These are phyloP conservation scores for Pissodes strobi DNA, from an alignment of 1,140 invertebrate genomes.

Conservation along the genomic window DNA sequence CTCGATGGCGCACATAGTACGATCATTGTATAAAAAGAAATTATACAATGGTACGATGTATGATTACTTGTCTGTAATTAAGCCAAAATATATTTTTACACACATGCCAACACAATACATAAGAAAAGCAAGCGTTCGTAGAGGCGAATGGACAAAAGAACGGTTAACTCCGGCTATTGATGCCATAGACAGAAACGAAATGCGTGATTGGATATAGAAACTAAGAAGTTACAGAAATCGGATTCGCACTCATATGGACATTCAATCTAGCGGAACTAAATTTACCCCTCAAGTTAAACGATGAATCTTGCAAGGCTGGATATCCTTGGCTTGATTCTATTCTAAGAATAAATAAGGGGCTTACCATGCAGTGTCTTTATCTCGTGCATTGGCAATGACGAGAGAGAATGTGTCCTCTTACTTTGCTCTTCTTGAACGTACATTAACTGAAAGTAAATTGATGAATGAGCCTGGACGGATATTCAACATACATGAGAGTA, in stretches of 20 bases:
- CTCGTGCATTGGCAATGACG: slow-evolving; percentile 56
- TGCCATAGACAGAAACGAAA: not conserved
- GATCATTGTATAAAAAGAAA: too few relatives aligned
- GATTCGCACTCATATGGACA: slow-evolving; percentile 25
- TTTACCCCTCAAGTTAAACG: slow-evolving; percentile 16
- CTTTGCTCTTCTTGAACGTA: too few relatives aligned
- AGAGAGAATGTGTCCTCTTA: too few relatives aligned
- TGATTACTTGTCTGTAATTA: too few relatives aligned
- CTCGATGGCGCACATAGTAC: too few relatives aligned
- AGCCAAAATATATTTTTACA: too few relatives aligned
- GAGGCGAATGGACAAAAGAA: not conserved
- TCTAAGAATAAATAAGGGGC: slow-evolving; percentile 50
- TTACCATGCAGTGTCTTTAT: slow-evolving; percentile 49
- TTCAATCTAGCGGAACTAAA: slow-evolving; percentile 17
- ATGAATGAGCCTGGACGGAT: slow-evolving; percentile 49
- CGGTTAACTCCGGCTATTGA: not conserved
- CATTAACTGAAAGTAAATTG: slow-evolving; percentile 41
- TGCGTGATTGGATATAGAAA: slow-evolving; percentile 9
- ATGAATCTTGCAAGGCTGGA: slow-evolving; percentile 35
- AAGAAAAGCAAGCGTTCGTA: not conserved
- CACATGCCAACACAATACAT: not conserved
- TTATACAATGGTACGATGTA: too few relatives aligned
- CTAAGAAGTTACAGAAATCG: slow-evolving; percentile 26
- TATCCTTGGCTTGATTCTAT: slow-evolving; percentile 45
- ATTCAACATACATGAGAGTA: slow-evolving; percentile 57